Evolutionary conservation across 2,888 invertebrate species (phyloP).

Genomic region (Rhopalosiphum nymphaeae): DNA sequence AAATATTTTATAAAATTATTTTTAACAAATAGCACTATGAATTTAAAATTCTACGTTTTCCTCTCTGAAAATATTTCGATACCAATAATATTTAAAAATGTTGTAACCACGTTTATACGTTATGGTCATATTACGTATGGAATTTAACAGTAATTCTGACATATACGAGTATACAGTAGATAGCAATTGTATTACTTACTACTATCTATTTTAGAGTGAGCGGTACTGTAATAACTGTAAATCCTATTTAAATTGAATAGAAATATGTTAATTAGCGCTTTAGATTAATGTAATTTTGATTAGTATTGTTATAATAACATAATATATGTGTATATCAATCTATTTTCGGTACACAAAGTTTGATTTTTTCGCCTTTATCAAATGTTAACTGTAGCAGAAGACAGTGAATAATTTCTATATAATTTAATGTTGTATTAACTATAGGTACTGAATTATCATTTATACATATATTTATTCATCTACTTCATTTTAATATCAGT

Average conservation of each 20-base stretch:
- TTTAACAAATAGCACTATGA: too few species aligned
- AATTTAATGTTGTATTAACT: neutral
- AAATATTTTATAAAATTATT: too few species aligned
- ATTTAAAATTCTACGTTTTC: too few species aligned
- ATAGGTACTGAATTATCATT: too few species aligned
- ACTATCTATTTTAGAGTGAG: neutral
- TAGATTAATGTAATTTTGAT: neutral
- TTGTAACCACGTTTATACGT: neutral
- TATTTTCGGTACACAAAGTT: neutral
- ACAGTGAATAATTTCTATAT: neutral
- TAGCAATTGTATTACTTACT: neutral
- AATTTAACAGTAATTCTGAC: too few species aligned
- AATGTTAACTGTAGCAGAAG: neutral
- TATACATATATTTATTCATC: neutral
- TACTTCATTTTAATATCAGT: too few species aligned
- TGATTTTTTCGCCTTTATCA: neutral
- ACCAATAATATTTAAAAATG: neutral
- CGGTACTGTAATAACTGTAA: neutral
- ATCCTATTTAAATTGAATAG: neutral
- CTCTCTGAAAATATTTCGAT: neutral
- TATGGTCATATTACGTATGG: too few species aligned
- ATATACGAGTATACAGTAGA: too few species aligned
- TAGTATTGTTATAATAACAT: neutral
- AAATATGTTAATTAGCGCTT: neutral
- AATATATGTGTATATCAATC: neutral